Conservation (phyloP, 2,888 invertebrate genomes). For the Neuroscelio doddi region DNA sequence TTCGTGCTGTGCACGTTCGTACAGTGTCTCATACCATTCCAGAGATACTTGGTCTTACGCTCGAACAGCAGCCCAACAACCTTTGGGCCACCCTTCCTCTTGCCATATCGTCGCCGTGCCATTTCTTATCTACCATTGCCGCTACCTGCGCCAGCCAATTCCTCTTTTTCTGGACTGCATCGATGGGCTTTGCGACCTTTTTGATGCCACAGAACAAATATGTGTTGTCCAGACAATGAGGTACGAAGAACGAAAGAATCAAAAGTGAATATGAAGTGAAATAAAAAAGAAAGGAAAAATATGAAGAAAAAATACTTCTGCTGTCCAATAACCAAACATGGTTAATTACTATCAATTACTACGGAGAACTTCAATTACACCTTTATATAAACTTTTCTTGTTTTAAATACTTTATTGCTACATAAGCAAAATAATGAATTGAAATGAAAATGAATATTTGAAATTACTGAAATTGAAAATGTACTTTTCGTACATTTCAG, state of each 20-base stretch:
- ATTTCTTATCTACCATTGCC: constrained; percentile 23
- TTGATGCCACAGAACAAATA: constrained; percentile 56
- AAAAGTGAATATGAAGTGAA: too few species aligned
- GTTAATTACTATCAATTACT: too few species aligned
- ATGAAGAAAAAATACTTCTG: too few species aligned
- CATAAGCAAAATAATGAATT: too few species aligned
- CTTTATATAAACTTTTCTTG: constrained; percentile 24
- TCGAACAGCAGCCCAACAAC: constrained; percentile 41
- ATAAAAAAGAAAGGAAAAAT: too few species aligned
- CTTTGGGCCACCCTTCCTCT: constrained; percentile 29
- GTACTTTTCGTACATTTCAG: too few species aligned
- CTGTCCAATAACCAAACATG: too few species aligned
- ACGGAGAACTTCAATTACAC: too few species aligned
- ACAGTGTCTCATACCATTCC: constrained; percentile 11
- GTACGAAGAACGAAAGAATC: too few species aligned
- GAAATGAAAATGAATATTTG: too few species aligned
- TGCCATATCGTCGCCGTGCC: constrained; percentile 17
- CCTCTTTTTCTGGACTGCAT: constrained; percentile 33
- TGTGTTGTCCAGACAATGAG: constrained; percentile 51
- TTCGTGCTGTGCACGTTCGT: constrained; percentile 39
- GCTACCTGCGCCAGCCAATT: constrained; percentile 31
- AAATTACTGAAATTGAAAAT: too few species aligned
- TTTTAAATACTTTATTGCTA: too few species aligned
- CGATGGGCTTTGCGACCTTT: constrained; percentile 49
- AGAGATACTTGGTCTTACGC: constrained; percentile 40